phyloP scores from a whole-genome alignment of 2,113 vertebrate genomes.

The Henicopernis longicauda region DNA sequence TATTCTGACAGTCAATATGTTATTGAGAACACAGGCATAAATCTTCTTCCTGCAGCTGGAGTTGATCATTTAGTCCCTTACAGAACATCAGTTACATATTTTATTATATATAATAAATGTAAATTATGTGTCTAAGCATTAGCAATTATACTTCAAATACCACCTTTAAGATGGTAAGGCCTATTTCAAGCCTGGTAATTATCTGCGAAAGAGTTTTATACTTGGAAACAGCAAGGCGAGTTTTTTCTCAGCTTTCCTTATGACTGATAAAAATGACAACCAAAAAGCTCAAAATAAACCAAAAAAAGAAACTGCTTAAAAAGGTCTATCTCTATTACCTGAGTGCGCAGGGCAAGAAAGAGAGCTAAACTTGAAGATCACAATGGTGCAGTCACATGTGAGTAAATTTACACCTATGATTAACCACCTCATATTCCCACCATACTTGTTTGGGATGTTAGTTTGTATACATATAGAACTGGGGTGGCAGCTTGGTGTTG shows the following conservation, averaged over 20 bases:
- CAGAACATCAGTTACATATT: slow-evolving; percentile 34
- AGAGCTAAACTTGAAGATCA: neutral
- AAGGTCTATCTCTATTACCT: neutral
- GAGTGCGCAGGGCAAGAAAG: neutral
- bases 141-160: slow-evolving; percentile 31
- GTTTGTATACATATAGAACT: neutral
- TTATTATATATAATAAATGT: slow-evolving; percentile 38
- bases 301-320: neutral
- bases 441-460: neutral
- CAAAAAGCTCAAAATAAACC: neutral
- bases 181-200: neutral
- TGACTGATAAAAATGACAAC: neutral
- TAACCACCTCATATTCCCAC: neutral
- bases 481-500: neutral
- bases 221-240: neutral
- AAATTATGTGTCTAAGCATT: slow-evolving; percentile 23
- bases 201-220: neutral
- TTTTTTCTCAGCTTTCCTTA: neutral
- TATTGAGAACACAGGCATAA: neutral
- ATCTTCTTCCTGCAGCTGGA: slow-evolving; percentile 6
- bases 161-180: slow-evolving; percentile 9
- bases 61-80: slow-evolving; percentile 10
- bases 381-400: neutral
- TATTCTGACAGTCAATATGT: neutral
- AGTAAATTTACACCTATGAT: neutral